Base-by-base conservation (phyloP, 2,888 invertebrate genomes). In the Caenorhabditis japonica region DNA sequence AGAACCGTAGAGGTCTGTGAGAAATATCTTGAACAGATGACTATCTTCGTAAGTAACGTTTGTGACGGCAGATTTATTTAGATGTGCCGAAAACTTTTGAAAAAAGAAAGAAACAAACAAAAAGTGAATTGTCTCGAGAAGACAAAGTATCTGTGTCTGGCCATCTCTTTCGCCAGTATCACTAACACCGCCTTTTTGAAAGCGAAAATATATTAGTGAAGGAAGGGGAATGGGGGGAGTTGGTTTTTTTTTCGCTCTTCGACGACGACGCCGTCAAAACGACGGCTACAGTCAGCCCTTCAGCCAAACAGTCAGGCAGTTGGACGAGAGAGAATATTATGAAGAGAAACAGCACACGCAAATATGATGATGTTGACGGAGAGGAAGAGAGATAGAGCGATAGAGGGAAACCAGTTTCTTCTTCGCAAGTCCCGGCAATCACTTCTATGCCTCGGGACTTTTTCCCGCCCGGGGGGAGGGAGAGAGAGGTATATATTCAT, bases 271-370 rank as follows among this genome's bases (percentile, higher is more conserved):
- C n/a, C 49, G 49, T 49, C 49, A 17, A 49, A 19, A 19, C 39
- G 64, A 56, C 66, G 66, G 55, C 66, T 66, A 66, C 66, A 66
- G 66, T 66, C 66, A 56, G 56, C 30, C n/a, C 7, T 30, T 10
- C 5, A 10, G 5, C 47, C 56, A 66, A 66, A 66, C 51, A 56
- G 56, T 66, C 56, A 58, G 33, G 25, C 30, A 10, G 43, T 17
- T 17, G 17, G 47, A 39, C 30, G 47, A n/a, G 43, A 55, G 30
- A 23, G 33, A 46, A 39, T 36, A 52, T 53, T 33, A 33, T 39
- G 30, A 30, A 41, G 4, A 23, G 23, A n/a, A n/a, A n/a, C n/a
- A n/a, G n/a, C n/a, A n/a, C n/a, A n/a, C n/a, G n/a, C n/a, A n/a
- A n/a, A n/a, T n/a, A n/a, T n/a, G n/a, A 5, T 30, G 30, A 30